Evolutionary conservation across 2,888 invertebrate genomes (phyloP).

Genomic region (Apotomis betuletana): DNA sequence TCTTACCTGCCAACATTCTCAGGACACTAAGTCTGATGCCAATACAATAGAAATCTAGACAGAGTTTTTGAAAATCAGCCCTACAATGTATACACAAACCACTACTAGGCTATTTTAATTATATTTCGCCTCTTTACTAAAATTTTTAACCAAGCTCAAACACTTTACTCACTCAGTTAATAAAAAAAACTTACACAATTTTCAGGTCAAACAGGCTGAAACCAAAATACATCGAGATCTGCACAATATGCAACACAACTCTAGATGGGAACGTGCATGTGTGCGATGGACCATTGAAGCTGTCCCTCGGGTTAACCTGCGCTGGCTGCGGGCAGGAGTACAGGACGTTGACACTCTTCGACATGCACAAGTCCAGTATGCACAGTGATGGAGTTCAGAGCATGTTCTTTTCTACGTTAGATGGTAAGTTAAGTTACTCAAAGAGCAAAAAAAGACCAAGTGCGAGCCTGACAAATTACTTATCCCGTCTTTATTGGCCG

Average conservation of each 20-base stretch:
- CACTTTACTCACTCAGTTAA: too few species aligned
- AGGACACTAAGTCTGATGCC: too few species aligned
- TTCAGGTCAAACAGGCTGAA: background rate
- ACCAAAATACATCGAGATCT: slow-evolving; percentile 50
- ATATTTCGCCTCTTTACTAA: too few species aligned
- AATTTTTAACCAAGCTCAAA: too few species aligned
- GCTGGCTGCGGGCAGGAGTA: slow-evolving; percentile 58
- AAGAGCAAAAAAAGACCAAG: too few species aligned
- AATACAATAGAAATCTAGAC: too few species aligned
- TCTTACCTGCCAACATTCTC: too few species aligned
- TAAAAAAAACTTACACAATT: background rate
- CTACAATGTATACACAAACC: too few species aligned
- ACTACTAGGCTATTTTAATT: too few species aligned
- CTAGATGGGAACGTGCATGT: slow-evolving; percentile 43
- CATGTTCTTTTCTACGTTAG: slow-evolving; percentile 59
- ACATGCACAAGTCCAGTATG: slow-evolving; percentile 56
- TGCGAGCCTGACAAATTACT: too few species aligned
- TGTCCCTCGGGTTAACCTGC: slow-evolving; percentile 49
- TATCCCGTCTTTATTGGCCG: too few species aligned
- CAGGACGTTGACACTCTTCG: slow-evolving; percentile 52
- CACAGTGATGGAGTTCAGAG: slow-evolving; percentile 58
- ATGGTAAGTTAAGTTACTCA: slow-evolving; percentile 48
- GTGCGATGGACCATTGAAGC: slow-evolving; percentile 35
- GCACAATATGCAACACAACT: slow-evolving; percentile 49
- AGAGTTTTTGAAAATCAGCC: too few species aligned